Evolutionary conservation across 2,888 invertebrate genomes (phyloP), one percentile per base, ranked within the genome.

Genomic region (Drosophila paranaensis): DNA sequence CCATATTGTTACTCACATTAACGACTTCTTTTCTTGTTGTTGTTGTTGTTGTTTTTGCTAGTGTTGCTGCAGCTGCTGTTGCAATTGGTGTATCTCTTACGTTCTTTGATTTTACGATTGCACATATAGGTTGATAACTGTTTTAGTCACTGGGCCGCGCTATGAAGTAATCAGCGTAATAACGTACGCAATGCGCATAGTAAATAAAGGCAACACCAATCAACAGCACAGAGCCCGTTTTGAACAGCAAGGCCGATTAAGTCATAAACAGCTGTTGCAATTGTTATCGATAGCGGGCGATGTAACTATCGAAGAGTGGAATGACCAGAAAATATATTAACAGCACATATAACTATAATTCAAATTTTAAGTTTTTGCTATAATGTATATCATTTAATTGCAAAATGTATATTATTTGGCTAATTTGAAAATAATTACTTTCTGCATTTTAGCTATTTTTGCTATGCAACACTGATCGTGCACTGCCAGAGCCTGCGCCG

Each of bases 111-210:
- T 67, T 65, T 45, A 33, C 50, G 27, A 43, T 3, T 56, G 64
- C 55, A 60, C 54, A 40, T 50, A 48, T 37, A n/a, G 13, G 46
- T 54, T 8, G 20, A 39, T 56, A 16, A 35, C 35, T 27, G 30
- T 2, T 1, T 62, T 57, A 37, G 43, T 50, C 46, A 27, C 20
- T 60, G 6, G 39, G 13, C 37, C 25, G 40, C 30, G 46, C 16
- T 56, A 65, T 79, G 64, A 48, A 70, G 68, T 79, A 79, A 79
- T 79, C 64, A 67, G 58, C 76, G 53, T 40, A 45, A 56, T 20
- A 46, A 71, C 56, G 72, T 30, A 74, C 64, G 72, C 64, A 64
- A 46, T 64, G 63, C 30, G 69, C 81, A 78, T 81, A 81, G 66
- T 77, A 61, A 79, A 74, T 67, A 73, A 81, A 53, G 37, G 10